Conservation (phyloP, 2,888 invertebrate genomes). For the Catocala fraxini region DNA sequence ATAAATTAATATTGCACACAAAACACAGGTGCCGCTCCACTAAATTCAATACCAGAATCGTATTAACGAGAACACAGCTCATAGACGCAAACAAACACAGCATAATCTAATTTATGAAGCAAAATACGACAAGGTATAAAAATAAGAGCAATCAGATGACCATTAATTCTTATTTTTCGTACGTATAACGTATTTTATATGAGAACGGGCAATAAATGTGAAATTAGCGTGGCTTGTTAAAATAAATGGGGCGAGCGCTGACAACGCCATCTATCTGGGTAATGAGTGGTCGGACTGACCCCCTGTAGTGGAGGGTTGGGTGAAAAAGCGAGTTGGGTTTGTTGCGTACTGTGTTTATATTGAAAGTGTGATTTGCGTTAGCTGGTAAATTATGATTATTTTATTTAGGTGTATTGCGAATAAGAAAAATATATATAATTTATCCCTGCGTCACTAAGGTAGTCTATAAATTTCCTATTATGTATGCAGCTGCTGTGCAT, state of each 20-base stretch:
- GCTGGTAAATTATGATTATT: background rate
- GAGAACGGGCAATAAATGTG: conserved; percentile 51
- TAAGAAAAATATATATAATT: no score
- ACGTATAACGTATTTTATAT: conserved; percentile 42
- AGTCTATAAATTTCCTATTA: no score
- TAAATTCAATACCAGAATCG: conserved; percentile 34
- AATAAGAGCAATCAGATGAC: conserved; percentile 40
- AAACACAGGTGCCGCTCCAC: conserved; percentile 27
- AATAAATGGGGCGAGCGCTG: conserved; percentile 69
- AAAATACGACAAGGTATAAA: conserved; percentile 43
- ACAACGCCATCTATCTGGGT: conserved; percentile 64
- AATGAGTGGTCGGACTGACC: conserved; percentile 61
- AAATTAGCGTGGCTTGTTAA: conserved; percentile 62
- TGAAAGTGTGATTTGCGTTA: conserved; percentile 13
- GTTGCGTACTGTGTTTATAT: conserved; percentile 8
- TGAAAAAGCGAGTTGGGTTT: conserved; percentile 30
- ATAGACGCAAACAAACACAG: conserved; percentile 25
- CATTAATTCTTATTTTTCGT: conserved; percentile 48
- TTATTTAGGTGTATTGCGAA: no score
- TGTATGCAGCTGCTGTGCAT: no score
- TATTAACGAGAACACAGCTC: conserved; percentile 16
- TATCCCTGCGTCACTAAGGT: no score
- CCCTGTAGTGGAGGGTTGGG: conserved; percentile 42
- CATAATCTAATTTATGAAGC: conserved; percentile 37
- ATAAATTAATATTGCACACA: background rate